These are phyloP conservation scores for Physocephala rufipes DNA, from an alignment of 2,888 invertebrate genomes.

Conservation along the genomic window DNA sequence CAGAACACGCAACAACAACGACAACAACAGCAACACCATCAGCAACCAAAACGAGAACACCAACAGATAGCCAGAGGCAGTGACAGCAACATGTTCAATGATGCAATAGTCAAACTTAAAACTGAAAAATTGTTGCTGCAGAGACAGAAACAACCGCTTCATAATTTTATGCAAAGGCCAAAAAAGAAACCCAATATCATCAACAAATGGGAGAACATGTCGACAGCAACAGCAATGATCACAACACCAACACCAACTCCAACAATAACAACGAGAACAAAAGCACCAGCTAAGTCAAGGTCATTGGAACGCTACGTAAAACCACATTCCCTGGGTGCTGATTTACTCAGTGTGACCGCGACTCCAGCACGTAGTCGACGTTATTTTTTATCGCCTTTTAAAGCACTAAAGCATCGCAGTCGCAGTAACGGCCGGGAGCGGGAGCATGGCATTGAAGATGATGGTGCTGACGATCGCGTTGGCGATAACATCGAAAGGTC, in stretches of 20 bases:
- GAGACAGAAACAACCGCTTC: constrained; percentile 26
- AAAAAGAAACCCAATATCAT: background rate
- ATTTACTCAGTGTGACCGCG: constrained; percentile 29
- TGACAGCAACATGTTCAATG: constrained; percentile 17
- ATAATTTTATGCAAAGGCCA: background rate
- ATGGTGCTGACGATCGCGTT: too few relatives aligned
- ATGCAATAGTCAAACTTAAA: constrained; percentile 3
- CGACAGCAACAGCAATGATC: background rate
- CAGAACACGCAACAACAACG: constrained; percentile 12
- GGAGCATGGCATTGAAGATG: too few relatives aligned
- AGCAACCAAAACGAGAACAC: background rate
- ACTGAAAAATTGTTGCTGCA: constrained; percentile 12
- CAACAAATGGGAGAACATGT: too few relatives aligned
- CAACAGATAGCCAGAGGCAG: background rate
- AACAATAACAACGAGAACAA: constrained; percentile 30
- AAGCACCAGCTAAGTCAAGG: constrained; percentile 55
- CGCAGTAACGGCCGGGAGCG: constrained; percentile 55
- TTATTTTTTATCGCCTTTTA: constrained; percentile 58
- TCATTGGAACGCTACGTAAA: constrained; percentile 60
- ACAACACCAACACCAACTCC: constrained; percentile 9
- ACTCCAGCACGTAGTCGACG: constrained; percentile 49
- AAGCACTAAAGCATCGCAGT: constrained; percentile 59
- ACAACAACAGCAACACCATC: background rate
- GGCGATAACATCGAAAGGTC: constrained; percentile 34
- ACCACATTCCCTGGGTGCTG: constrained; percentile 47